Evolutionary conservation across 2,113 vertebrate species (phyloP).

Genomic region (Anas platyrhynchos): DNA sequence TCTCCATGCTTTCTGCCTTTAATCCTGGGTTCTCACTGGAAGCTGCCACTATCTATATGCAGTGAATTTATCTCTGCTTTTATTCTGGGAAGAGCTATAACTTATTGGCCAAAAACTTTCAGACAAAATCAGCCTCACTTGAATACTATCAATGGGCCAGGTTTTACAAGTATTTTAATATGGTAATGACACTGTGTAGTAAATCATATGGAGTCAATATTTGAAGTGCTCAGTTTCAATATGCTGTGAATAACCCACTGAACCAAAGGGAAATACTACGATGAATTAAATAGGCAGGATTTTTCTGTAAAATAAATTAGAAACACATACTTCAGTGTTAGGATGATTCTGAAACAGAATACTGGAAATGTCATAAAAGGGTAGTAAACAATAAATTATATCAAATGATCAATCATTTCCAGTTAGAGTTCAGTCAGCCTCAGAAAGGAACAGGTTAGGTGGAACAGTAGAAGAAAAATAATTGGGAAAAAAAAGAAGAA

Average conservation of each 20-base stretch:
- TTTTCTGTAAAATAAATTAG: conserved; percentile 3
- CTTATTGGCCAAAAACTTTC: neutral
- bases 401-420: conserved; percentile 29
- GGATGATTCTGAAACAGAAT: conserved; percentile 12
- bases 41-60: neutral
- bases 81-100: neutral
- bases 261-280: neutral
- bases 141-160: neutral
- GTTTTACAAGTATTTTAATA: neutral
- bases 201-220: neutral
- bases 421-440: neutral
- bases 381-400: neutral
- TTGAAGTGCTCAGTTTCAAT: neutral
- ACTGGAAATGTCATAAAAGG: neutral
- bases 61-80: neutral
- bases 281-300: neutral
- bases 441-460: conserved; percentile 11
- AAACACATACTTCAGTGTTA: neutral
- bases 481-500: neutral
- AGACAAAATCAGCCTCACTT: neutral
- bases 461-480: neutral
- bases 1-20: neutral
- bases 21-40: neutral
- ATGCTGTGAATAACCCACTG: neutral
- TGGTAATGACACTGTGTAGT: neutral